Conservation (phyloP, 2,888 invertebrate species). For the Hirtodrosophila confusa region DNA sequence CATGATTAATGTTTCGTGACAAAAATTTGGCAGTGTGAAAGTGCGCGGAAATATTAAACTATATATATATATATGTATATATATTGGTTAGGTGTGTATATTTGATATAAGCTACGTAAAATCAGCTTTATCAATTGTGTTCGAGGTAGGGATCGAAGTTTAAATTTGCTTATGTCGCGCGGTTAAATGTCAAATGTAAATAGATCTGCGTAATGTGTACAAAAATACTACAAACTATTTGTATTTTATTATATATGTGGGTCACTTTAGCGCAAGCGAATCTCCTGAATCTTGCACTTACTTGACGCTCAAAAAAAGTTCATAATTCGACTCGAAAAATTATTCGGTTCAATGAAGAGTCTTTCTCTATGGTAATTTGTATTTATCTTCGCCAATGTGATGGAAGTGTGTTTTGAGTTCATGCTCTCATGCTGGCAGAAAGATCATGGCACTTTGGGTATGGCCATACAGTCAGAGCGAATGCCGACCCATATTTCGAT, state of each 20-base stretch:
- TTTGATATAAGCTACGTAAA: constrained; percentile 2
- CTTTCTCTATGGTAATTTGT: constrained; percentile 30
- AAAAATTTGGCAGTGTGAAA: constrained; percentile 18
- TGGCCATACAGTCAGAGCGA: constrained; percentile 45
- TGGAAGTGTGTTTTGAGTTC: constrained; percentile 69
- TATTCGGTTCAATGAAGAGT: constrained; percentile 12
- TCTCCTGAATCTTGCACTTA: constrained; percentile 6
- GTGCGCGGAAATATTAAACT: constrained; percentile 14
- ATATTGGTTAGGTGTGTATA: constrained; percentile 5
- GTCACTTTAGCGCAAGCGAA: constrained; percentile 22
- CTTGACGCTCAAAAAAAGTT: not conserved
- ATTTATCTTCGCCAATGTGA: constrained; percentile 38
- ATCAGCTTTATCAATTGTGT: constrained; percentile 1
- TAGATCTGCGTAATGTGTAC: constrained; percentile 22
- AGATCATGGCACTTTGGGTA: constrained; percentile 50
- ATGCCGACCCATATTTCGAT: constrained; percentile 71
- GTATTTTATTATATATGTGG: constrained; percentile 9
- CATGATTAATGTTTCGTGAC: constrained; percentile 21
- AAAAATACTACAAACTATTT: constrained; percentile 8
- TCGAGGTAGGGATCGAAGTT: constrained; percentile 18
- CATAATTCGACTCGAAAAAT: not conserved
- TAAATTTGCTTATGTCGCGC: constrained; percentile 28
- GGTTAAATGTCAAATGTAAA: constrained; percentile 21
- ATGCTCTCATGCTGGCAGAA: constrained; percentile 46
- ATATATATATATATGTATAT: constrained; percentile 3